Conservation (phyloP, 2,797 vertebrate genomes). For the Tangara arthus region DNA sequence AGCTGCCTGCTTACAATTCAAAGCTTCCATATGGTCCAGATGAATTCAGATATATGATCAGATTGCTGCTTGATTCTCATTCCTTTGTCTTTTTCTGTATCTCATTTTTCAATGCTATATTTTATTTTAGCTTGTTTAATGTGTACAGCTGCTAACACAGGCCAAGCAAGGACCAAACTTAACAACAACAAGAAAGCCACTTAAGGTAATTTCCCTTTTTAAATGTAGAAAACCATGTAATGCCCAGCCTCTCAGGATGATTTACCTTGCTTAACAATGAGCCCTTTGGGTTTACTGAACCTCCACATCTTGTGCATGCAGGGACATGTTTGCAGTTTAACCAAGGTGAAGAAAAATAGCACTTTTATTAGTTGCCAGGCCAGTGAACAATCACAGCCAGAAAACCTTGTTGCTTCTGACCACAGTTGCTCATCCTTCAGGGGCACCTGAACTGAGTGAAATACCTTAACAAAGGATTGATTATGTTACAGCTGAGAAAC, state of each 20-base stretch:
- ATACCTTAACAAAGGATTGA: neutral
- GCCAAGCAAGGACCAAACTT: neutral
- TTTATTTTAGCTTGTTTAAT: neutral
- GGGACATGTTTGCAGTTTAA: neutral
- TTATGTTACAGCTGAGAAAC: neutral
- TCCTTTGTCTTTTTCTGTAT: neutral
- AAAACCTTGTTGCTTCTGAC: neutral
- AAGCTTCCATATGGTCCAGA: neutral
- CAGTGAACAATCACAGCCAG: neutral
- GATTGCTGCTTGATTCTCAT: neutral
- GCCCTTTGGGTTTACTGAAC: neutral
- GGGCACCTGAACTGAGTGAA: neutral
- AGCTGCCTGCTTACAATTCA: neutral
- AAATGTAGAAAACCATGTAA: neutral
- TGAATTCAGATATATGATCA: neutral
- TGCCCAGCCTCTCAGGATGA: neutral
- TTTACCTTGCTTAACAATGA: slow-evolving; percentile 10
- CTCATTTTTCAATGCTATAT: neutral
- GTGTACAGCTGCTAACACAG: neutral
- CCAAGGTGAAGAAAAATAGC: slow-evolving; percentile 1
- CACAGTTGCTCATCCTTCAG: neutral
- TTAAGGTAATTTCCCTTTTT: neutral
- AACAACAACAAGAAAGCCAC: neutral
- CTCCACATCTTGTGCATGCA: neutral
- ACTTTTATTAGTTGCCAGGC: neutral